These are phyloP conservation scores for Micrasema longulum DNA, from an alignment of 1,140 invertebrate genomes.

Conservation along the genomic window DNA sequence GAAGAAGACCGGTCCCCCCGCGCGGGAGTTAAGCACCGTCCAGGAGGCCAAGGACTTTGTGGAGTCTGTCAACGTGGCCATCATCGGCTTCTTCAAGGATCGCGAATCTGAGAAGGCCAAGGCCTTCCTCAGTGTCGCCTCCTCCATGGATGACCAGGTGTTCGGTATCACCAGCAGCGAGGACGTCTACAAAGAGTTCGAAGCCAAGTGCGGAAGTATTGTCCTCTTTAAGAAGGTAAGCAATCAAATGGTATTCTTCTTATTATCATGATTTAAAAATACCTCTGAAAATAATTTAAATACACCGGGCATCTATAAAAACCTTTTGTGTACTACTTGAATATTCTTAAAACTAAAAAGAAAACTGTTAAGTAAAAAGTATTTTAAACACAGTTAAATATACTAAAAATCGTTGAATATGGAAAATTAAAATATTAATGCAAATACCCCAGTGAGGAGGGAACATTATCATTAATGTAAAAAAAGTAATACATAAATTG, in stretches of 20 bases:
- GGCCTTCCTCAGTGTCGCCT: slow-evolving; percentile 84
- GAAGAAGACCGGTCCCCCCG: slow-evolving; percentile 96
- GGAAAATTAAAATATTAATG: no score
- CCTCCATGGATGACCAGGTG: slow-evolving; percentile 84
- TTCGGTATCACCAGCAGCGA: slow-evolving; percentile 89
- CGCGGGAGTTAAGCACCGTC: slow-evolving; percentile 79
- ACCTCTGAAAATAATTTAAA: no score
- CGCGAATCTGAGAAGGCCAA: slow-evolving; percentile 82
- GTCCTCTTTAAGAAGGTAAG: slow-evolving; percentile 92
- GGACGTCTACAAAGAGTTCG: slow-evolving; percentile 81
- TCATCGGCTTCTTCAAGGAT: slow-evolving; percentile 97
- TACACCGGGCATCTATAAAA: background rate
- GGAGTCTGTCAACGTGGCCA: slow-evolving; percentile 81
- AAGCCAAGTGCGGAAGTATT: slow-evolving; percentile 79
- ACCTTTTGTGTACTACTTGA: background rate
- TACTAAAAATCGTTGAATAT: no score
- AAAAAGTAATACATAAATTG: no score
- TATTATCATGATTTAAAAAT: no score
- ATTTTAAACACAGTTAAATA: no score
- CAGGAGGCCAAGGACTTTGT: slow-evolving; percentile 90
- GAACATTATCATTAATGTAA: no score
- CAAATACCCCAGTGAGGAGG: no score
- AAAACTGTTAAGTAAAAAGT: no score
- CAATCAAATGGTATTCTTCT: no score
- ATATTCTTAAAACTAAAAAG: no score